Percentiles rank a stretch among this genome's conserved stretches.
phyloP scores from a whole-genome alignment of 1,140 invertebrate genomes.

The Archivesica marissinica region DNA sequence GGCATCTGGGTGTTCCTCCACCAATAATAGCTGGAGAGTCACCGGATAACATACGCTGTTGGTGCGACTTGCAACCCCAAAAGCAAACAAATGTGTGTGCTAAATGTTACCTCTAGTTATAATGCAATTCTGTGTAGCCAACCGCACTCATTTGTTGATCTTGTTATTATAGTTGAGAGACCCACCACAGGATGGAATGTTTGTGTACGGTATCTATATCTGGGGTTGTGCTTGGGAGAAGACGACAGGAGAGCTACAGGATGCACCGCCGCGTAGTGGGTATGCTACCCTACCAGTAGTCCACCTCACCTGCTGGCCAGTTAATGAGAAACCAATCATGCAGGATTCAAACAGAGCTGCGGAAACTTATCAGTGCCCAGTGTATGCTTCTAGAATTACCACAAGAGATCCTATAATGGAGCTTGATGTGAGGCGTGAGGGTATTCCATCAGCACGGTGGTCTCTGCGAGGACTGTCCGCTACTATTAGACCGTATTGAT shows the following conservation, averaged over 20 bases:
- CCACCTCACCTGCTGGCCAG: slow-evolving; percentile 82
- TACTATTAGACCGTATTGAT: slow-evolving; percentile 81
- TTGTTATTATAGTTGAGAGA: slow-evolving; percentile 84
- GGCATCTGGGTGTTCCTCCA: no score
- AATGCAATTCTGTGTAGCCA: no score
- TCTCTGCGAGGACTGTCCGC: slow-evolving; percentile 82
- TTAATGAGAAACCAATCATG: slow-evolving; percentile 78
- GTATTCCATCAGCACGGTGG: slow-evolving; percentile 80
- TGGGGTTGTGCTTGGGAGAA: slow-evolving; percentile 84
- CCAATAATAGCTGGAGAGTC: no score
- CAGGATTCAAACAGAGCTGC: slow-evolving; percentile 75
- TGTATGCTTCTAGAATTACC: slow-evolving; percentile 79
- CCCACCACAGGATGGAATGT: slow-evolving; percentile 84
- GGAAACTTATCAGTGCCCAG: slow-evolving; percentile 81
- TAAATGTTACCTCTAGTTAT: no score
- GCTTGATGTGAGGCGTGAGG: slow-evolving; percentile 81
- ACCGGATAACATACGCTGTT: no score
- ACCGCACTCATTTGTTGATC: no score
- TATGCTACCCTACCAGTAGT: slow-evolving; percentile 82
- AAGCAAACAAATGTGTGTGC: no score
- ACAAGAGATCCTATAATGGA: slow-evolving; percentile 80
- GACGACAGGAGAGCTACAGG: slow-evolving; percentile 82
- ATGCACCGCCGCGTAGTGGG: slow-evolving; percentile 77
- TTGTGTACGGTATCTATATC: slow-evolving; percentile 83
- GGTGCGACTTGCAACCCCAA: no score